These are phyloP conservation scores for Rhodeus uyekii DNA, from an alignment of 2,797 vertebrate genomes.

Conservation along the genomic window DNA sequence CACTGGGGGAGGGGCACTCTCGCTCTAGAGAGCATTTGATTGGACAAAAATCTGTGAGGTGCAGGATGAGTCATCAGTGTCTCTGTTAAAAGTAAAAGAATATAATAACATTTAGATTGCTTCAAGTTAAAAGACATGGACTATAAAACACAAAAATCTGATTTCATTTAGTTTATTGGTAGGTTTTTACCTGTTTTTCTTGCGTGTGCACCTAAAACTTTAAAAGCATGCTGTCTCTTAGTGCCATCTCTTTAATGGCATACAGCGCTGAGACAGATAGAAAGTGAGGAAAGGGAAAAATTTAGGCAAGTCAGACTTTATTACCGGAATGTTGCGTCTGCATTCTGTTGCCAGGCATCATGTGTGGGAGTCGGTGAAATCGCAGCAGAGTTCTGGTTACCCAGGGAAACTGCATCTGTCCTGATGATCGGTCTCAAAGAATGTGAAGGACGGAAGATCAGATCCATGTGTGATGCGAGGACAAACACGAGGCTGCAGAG, in stretches of 20 bases:
- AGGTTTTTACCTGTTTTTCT: not conserved
- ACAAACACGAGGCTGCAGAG: not conserved
- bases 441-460: slow-evolving; percentile 21
- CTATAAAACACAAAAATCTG: not conserved
- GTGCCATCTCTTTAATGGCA: not conserved
- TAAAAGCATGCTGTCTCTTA: not conserved
- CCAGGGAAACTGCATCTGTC: slow-evolving; percentile 45
- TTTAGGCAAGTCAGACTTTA: slow-evolving; percentile 13
- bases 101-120: not conserved
- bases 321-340: slow-evolving; percentile 13
- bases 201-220: not conserved
- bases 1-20: not conserved
- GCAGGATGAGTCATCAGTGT: not conserved
- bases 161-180: not conserved
- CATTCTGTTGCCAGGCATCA: slow-evolving; percentile 47
- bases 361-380: slow-evolving; percentile 34
- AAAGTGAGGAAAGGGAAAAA: not conserved
- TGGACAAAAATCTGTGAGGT: not conserved
- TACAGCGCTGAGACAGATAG: not conserved
- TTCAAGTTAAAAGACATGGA: not conserved
- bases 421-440: slow-evolving; percentile 16
- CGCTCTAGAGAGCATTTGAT: not conserved
- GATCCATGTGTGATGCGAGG: not conserved
- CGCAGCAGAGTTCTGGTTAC: slow-evolving; percentile 40
- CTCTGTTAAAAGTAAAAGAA: not conserved